These are phyloP conservation scores for Drosophila subobscura DNA, from an alignment of 1,140 invertebrate species.

Conservation along the genomic window DNA sequence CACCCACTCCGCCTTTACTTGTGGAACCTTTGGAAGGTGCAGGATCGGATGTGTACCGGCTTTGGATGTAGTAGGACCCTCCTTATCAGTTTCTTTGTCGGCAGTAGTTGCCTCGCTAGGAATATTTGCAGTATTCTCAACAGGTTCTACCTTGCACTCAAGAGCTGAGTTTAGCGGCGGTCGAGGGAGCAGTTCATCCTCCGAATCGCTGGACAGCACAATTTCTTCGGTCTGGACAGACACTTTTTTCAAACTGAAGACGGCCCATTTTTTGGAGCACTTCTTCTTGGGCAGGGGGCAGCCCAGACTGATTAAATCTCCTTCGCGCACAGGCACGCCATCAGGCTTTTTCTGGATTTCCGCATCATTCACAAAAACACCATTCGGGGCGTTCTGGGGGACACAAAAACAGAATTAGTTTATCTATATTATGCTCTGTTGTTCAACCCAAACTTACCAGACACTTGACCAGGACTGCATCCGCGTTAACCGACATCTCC, in stretches of 20 bases:
- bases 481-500: slow-evolving; percentile 32
- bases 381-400: slow-evolving; percentile 47
- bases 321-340: slow-evolving; percentile 4
- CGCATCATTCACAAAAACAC: slow-evolving; percentile 42
- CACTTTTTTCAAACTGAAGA: too few species aligned
- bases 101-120: neutral
- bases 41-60: slow-evolving; percentile 2
- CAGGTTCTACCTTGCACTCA: neutral
- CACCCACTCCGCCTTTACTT: slow-evolving; percentile 55
- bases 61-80: neutral
- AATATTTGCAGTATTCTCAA: neutral
- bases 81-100: neutral
- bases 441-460: slow-evolving; percentile 33
- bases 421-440: too few species aligned
- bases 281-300: slow-evolving; percentile 14
- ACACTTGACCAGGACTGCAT: slow-evolving; percentile 18
- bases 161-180: neutral
- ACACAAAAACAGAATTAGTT: neutral
- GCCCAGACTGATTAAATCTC: slow-evolving; percentile 49
- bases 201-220: slow-evolving; percentile 4
- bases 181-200: neutral
- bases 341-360: neutral
- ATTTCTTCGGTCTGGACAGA: too few species aligned
- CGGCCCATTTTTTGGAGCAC: neutral
- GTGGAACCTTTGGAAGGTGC: slow-evolving; percentile 63